Evolutionary conservation across 2,888 invertebrate species (phyloP), one percentile per base, ranked within the genome.

Genomic region (Lumbricus terrestris): DNA sequence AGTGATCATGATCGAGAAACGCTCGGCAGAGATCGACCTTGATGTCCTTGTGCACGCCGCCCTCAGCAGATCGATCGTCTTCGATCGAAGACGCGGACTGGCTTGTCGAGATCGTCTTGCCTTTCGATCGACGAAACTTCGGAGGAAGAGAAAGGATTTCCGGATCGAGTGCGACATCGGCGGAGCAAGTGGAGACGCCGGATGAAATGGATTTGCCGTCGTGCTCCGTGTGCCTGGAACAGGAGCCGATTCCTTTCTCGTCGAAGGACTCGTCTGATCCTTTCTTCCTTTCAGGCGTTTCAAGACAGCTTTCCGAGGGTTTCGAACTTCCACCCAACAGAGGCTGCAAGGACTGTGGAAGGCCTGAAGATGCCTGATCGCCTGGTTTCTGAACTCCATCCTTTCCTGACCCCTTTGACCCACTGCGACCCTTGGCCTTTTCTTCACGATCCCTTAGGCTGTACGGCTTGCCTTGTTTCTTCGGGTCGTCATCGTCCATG

Each of bases 181-280:
- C 90, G 2, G 90, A 90, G 40, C 90, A 90, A 0, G 89, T 90
- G 29, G 90, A 90, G 16, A 90, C 83, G n/a, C 90, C 90, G 15
- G 89, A 89, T 20, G 90, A 90, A 37, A 89, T 88, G 23, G 90
- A 90, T 47, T 89, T 90, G 35, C 90, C 89, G 54, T 90, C 90
- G 34, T 89, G 85, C 35, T 85, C 85, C 85, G n/a, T 85, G 23
- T 85, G 34, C 34, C 29, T 85, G 20, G 37, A 85, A 85, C 85
- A 16, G 23, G 35, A 34, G 34, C 85, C 35, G 16, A 18, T 85
- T 37, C 85, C 85, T 85, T 85, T 85, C 16, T 85, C 85, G 34
- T 85, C 85, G 35, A 37, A 37, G 0, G 35, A 85, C 18, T 85
- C 85, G 8, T 85, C 85, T 34, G 35, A 0, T 18, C 23, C 34